A percentile compares a stretch with the other conserved stretches of the same genome.
Evolutionary conservation across 1,140 invertebrate species (phyloP).

Genomic region (Bombus superbus): DNA sequence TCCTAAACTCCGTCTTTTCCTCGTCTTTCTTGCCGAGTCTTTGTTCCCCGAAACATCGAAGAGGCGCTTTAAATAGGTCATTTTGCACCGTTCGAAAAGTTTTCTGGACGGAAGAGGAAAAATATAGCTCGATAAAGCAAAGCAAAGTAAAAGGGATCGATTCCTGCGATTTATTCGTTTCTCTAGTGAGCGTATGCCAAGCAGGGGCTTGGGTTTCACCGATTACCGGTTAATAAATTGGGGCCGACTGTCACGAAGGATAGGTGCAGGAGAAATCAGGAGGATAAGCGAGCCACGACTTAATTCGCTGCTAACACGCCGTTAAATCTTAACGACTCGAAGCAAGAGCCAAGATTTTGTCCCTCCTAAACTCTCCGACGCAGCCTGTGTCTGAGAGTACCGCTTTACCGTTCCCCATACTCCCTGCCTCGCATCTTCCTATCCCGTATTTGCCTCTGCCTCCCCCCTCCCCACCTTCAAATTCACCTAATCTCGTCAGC

Average conservation of each 20-base stretch:
- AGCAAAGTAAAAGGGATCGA: neutral
- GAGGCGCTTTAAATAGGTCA: neutral
- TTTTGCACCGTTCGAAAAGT: neutral
- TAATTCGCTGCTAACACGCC: slow-evolving; percentile 48
- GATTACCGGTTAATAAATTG: neutral
- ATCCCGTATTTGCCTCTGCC: neutral
- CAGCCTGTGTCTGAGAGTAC: slow-evolving; percentile 4
- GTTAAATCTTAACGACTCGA: slow-evolving; percentile 58
- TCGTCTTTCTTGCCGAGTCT: no score
- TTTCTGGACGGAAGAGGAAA: neutral
- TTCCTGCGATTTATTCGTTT: neutral
- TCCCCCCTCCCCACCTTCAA: neutral
- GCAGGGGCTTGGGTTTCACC: neutral
- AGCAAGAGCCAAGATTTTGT: slow-evolving; percentile 48
- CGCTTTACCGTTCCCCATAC: slow-evolving; percentile 5
- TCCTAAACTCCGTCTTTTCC: neutral
- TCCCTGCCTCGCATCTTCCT: neutral
- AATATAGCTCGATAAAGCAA: neutral
- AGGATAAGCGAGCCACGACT: slow-evolving; percentile 32
- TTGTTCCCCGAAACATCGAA: neutral
- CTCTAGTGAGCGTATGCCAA: neutral
- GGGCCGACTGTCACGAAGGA: slow-evolving; percentile 23
- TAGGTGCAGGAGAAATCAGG: slow-evolving; percentile 24
- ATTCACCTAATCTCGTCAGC: slow-evolving; percentile 33
- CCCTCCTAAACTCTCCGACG: slow-evolving; percentile 4